Evolutionary conservation across 2,113 vertebrate species (phyloP).

Genomic region (Pygoscelis antarcticus): DNA sequence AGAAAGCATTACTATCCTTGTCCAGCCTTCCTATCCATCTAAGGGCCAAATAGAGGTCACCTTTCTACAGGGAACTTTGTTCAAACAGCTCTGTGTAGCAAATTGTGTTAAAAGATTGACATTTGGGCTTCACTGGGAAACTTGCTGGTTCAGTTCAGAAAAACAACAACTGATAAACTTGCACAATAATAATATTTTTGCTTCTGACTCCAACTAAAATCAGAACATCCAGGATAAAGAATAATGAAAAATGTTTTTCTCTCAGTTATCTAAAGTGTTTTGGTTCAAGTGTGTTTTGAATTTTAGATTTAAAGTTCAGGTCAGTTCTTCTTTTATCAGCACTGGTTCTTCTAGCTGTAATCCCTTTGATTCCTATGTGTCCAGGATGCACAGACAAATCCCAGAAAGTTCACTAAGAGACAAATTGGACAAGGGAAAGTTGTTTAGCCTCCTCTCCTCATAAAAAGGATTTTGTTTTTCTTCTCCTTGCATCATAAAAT

Average conservation of each 20-base stretch:
- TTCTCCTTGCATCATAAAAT: neutral
- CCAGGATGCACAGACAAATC: neutral
- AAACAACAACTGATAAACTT: neutral
- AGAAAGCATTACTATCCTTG: neutral
- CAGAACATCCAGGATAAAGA: neutral
- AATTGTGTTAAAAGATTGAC: neutral
- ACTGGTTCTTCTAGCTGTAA: neutral
- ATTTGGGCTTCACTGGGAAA: neutral
- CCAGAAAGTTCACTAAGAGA: neutral
- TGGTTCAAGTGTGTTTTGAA: neutral
- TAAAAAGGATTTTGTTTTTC: neutral
- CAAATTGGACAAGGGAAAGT: neutral
- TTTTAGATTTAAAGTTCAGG: neutral
- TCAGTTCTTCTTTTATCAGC: neutral
- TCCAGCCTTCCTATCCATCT: neutral
- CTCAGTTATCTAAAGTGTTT: neutral
- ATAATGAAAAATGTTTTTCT: neutral
- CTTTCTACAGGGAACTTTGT: neutral
- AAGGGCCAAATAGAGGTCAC: neutral
- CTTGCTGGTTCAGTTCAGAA: neutral
- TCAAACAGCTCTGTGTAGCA: neutral
- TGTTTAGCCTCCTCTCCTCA: neutral
- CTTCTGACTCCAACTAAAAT: neutral
- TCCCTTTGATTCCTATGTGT: neutral
- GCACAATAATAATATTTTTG: neutral